Base-by-base conservation (phyloP, 2,797 vertebrate species). In the Xiphophorus birchmanni region DNA sequence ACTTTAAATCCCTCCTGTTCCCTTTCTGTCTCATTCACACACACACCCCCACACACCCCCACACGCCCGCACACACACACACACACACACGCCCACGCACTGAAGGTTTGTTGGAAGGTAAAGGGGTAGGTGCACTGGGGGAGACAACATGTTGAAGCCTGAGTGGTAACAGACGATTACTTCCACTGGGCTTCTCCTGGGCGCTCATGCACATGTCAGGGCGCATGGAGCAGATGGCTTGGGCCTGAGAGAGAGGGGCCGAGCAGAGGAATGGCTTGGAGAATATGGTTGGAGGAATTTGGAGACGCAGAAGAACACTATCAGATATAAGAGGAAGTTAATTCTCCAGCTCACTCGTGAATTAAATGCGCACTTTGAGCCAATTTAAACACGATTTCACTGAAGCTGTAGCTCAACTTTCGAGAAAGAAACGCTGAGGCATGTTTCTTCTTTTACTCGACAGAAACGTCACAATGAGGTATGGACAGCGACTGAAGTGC, bases 101-200 rank as follows among this genome's bases (percentile, higher is more conserved):
- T 56, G 54, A 80, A 76, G 82, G 75, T 86, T 88, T 81, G 85
- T 79, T 81, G 82, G 75, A 69, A 89, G 87, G 87, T 88, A 86
- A 84, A 91, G 88, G 87, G 89, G 84, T 90, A 90, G 88, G 82
- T 84, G 91, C 90, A 90, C 86, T 90, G 91, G 91, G 69, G 91
- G 91, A 93, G 92, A 90, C 92, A 91, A 90, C 93, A 93, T 90
- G 91, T 90, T 92, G 88, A 90, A 93, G 89, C 91, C 88, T 89
- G 91, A 94, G 91, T 83, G 91, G 88, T 88, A 93, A 93, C 93
- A 92, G 91, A 93, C 84, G 67, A 94, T 94, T 93, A 93, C 88
- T 93, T 94, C 93, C 92, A 91, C 90, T 91, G 91, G 92, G 92
- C 89, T 93, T 94, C 93, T 93, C 90, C 47, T 90, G 91, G 89